Evolutionary conservation across 2,888 invertebrate genomes (phyloP), one percentile per base, ranked within the genome.

Genomic region (Morpho deidamia): DNA sequence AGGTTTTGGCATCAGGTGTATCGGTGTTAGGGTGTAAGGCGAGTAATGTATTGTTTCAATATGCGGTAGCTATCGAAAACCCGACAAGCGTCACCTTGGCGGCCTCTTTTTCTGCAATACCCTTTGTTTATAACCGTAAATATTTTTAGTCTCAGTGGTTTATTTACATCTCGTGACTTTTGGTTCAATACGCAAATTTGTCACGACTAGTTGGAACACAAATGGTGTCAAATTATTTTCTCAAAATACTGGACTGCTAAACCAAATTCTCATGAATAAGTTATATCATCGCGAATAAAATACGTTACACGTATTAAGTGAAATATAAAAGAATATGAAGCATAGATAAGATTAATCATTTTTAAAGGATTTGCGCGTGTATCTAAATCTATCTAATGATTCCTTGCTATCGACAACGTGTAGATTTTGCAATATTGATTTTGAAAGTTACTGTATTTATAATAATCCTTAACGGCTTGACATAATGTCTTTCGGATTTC

Each of bases 11-110:
- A 74, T 74, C 78, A 81, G 80, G 80, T 81, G 80, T 70, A 69
- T 60, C 63, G 61, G 71, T 71, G 71, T 72, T 72, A 70, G 72
- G 70, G 72, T 67, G 60, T 40, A 46, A 37, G 64, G 65, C 65
- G 65, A 63, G 71, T 78, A 75, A 80, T 72, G 74, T 77, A 80
- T 76, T 72, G 75, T 74, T 77, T 74, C 78, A 76, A 77, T 66
- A 63, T 56, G 56, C 51, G 53, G 38, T 35, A 45, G 52, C 53
- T 59, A 62, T 61, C 55, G 53, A 59, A 52, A 46, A 9, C 44
- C 45, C 45, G 44, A 49, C 48, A 53, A 61, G 44, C 50, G 53
- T 52, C 55, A 42, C 51, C 39, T 41, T 49, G 53, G 44, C 53
- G 35, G 44, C 41, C 11, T 23, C 48, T 51, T 48, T 48, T 48